These are phyloP conservation scores for Probosciger aterrimus DNA, from an alignment of 2,113 vertebrate species.

Conservation along the genomic window DNA sequence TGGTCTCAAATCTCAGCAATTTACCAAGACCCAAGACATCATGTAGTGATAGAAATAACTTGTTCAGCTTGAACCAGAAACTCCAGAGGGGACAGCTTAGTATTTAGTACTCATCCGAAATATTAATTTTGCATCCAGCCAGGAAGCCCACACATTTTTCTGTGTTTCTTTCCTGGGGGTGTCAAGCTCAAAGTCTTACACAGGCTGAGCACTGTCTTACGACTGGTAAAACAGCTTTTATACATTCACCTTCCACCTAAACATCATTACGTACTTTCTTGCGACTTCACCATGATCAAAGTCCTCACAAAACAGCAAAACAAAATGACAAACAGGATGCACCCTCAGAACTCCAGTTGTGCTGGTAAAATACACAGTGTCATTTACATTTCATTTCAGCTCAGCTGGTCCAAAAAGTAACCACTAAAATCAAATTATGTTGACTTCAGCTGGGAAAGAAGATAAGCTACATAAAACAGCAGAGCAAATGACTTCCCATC, in stretches of 20 bases:
- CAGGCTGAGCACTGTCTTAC: not conserved
- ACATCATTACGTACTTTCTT: not conserved
- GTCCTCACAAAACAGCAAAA: not conserved
- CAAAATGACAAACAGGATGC: constrained; percentile 24
- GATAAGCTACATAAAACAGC: not conserved
- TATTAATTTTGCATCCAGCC: not conserved
- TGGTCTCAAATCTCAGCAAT: not conserved
- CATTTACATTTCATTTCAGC: not conserved
- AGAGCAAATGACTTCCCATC: not conserved
- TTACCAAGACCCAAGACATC: not conserved
- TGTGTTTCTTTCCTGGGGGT: not conserved
- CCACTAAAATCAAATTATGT: not conserved
- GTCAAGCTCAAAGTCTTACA: not conserved
- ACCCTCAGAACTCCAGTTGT: not conserved
- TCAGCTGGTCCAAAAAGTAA: constrained; percentile 4
- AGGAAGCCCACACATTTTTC: constrained; percentile 12
- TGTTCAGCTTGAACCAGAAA: not conserved
- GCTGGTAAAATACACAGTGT: not conserved
- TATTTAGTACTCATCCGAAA: not conserved
- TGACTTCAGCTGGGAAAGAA: not conserved
- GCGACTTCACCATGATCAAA: constrained; percentile 19
- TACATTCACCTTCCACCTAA: constrained; percentile 28
- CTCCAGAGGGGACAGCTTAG: not conserved
- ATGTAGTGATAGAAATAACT: not conserved
- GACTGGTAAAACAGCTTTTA: constrained; percentile 11